Conservation (phyloP, 2,113 vertebrate species). For the Lipotes vexillifer region DNA sequence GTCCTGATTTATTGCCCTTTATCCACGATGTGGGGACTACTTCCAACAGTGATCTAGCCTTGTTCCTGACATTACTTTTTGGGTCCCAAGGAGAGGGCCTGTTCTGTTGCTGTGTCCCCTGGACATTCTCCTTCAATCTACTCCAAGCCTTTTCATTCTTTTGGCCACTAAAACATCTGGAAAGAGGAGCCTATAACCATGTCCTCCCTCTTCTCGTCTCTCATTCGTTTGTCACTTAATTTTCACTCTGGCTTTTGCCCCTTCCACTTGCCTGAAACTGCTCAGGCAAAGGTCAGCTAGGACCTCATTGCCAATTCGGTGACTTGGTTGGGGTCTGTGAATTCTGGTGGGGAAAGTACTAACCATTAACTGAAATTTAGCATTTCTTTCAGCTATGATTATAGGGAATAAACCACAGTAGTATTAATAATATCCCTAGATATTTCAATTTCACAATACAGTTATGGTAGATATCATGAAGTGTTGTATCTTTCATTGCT, state of each 20-base stretch:
- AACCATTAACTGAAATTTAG: not conserved
- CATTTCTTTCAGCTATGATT: not conserved
- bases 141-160: not conserved
- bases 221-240: not conserved
- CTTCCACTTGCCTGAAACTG: not conserved
- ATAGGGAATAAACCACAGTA: not conserved
- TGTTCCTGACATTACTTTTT: not conserved
- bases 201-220: not conserved
- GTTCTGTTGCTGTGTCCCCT: not conserved
- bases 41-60: not conserved
- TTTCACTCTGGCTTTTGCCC: not conserved
- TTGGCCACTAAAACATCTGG: not conserved
- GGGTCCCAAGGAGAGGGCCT: not conserved
- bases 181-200: not conserved
- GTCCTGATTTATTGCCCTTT: not conserved
- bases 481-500: not conserved
- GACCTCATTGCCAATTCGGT: not conserved
- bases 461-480: not conserved
- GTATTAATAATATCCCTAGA: not conserved
- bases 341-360: not conserved
- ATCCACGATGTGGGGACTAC: not conserved
- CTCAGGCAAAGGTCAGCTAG: not conserved
- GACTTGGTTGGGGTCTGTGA: not conserved
- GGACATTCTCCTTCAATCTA: not conserved
- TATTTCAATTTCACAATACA: not conserved